These are phyloP conservation scores for Alectoris magna DNA, from an alignment of 2,797 vertebrate genomes.

Conservation along the genomic window DNA sequence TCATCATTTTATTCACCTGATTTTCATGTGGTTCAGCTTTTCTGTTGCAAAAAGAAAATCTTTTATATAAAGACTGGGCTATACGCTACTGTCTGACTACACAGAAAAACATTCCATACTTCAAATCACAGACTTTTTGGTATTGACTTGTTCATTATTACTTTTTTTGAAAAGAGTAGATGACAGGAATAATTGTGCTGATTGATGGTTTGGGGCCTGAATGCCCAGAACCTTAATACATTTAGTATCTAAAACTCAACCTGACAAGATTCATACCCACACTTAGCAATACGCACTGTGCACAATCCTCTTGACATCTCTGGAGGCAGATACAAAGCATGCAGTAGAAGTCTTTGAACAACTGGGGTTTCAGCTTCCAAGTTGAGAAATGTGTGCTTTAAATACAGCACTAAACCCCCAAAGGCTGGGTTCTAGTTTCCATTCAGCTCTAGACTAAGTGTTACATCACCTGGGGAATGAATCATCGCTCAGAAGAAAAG, in stretches of 20 bases:
- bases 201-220: neutral
- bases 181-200: neutral
- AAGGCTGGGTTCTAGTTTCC: neutral
- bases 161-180: neutral
- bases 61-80: neutral
- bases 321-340: neutral
- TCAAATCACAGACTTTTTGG: neutral
- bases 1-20: neutral
- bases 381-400: neutral
- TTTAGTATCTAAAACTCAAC: neutral
- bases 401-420: neutral
- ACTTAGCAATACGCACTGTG: neutral
- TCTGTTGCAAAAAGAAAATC: neutral
- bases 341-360: neutral
- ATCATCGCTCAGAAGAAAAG: neutral
- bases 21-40: neutral
- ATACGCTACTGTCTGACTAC: neutral
- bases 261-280: neutral
- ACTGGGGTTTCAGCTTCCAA: neutral
- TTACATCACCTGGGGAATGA: neutral
- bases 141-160: neutral
- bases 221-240: neutral
- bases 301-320: neutral
- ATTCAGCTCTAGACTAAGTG: neutral
- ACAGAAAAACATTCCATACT: neutral